These are phyloP conservation scores for Nothura maculosa DNA, from an alignment of 2,797 vertebrate genomes.

Conservation along the genomic window DNA sequence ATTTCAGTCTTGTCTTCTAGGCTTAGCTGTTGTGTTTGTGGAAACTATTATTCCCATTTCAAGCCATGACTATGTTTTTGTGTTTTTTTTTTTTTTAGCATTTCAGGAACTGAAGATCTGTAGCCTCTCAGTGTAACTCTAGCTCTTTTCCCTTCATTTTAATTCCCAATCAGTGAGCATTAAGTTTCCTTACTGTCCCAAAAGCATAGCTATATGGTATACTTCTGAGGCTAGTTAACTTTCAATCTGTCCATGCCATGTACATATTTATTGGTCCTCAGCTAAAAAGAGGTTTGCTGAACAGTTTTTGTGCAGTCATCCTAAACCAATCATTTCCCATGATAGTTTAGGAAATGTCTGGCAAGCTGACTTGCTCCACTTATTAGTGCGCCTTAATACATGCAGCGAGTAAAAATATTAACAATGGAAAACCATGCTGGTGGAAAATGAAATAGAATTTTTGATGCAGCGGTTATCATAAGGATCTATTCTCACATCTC, in stretches of 20 bases:
- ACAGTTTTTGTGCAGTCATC: conserved; percentile 38
- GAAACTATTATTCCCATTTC: not conserved
- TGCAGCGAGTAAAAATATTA: not conserved
- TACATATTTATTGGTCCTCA: conserved; percentile 16
- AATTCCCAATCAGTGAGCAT: not conserved
- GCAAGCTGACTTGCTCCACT: conserved; percentile 26
- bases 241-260: not conserved
- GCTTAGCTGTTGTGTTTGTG: not conserved
- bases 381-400: conserved; percentile 23
- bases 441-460: not conserved
- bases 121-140: not conserved
- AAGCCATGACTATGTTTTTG: not conserved
- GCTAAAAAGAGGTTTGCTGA: conserved; percentile 69
- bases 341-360: conserved; percentile 5
- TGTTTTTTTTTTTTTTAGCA: not conserved
- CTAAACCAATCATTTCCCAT: conserved; percentile 45
- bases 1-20: not conserved
- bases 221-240: not conserved
- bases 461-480: not conserved
- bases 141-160: not conserved
- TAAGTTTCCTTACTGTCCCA: not conserved
- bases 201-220: not conserved
- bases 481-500: not conserved
- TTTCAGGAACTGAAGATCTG: not conserved
- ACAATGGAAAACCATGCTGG: not conserved